Evolutionary conservation across 2,113 vertebrate species (phyloP).

Genomic region (Dendrocopos noguchii): DNA sequence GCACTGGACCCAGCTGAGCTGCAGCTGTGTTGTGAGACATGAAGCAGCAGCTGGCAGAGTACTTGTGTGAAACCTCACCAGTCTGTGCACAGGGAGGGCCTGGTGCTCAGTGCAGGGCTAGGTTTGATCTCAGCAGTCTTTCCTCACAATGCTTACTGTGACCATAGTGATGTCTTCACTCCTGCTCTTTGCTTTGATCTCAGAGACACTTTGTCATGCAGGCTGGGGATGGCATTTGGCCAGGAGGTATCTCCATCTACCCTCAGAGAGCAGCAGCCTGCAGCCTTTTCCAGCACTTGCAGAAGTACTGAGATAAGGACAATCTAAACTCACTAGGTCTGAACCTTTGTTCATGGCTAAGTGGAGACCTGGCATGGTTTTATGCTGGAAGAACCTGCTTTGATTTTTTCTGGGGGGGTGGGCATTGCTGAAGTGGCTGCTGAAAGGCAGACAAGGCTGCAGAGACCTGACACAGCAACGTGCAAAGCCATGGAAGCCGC

Average conservation of each 20-base stretch:
- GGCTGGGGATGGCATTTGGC: neutral
- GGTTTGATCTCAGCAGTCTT: neutral
- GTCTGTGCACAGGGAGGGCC: rapidly evolving
- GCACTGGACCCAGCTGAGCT: neutral
- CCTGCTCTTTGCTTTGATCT: slow-evolving; percentile 26
- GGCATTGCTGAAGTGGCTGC: neutral
- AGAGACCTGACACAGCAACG: neutral
- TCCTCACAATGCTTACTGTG: neutral
- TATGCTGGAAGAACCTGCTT: neutral
- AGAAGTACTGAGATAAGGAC: neutral
- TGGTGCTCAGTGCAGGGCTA: rapidly evolving
- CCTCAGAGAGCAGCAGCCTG: neutral
- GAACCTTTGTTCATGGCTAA: neutral
- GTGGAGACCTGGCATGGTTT: neutral
- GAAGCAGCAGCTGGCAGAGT: neutral
- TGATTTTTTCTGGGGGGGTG: neutral
- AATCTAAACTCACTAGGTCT: neutral
- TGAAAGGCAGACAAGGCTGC: neutral
- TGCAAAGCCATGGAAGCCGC: neutral
- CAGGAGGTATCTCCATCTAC: neutral
- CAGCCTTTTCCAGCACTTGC: neutral
- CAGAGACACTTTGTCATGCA: neutral
- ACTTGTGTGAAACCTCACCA: neutral
- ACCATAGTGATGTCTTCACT: slow-evolving; percentile 12
- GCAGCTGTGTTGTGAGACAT: rapidly evolving